These are phyloP conservation scores for Amazona guildingii DNA, from an alignment of 2,113 vertebrate species.

Conservation along the genomic window DNA sequence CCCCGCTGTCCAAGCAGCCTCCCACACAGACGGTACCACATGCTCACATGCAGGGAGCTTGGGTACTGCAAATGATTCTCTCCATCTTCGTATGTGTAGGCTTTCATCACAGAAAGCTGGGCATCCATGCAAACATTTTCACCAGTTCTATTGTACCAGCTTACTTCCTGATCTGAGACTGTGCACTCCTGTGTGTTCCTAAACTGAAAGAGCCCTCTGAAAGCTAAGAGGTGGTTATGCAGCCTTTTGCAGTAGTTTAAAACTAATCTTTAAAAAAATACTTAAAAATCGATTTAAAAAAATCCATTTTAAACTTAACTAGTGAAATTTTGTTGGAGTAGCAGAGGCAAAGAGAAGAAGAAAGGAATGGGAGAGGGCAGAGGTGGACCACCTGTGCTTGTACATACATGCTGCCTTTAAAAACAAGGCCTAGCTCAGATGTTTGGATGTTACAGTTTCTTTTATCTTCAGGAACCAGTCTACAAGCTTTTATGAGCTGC, in stretches of 20 bases:
- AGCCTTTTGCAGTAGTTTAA: background rate
- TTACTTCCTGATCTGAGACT: background rate
- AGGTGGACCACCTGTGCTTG: background rate
- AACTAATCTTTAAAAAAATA: background rate
- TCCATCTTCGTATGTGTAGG: background rate
- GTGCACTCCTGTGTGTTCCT: background rate
- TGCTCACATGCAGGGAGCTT: rapidly evolving
- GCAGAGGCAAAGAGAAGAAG: background rate
- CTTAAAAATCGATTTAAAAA: background rate
- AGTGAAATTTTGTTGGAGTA: background rate
- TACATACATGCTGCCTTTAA: background rate
- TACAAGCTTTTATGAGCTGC: background rate
- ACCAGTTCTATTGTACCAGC: background rate
- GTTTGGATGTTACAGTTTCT: background rate
- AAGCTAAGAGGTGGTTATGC: background rate
- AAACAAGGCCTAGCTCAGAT: background rate
- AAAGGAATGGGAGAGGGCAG: background rate
- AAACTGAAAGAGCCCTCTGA: background rate
- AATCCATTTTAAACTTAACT: background rate
- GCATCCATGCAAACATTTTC: background rate
- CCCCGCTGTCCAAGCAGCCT: background rate
- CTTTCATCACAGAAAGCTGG: background rate
- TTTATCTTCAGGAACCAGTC: background rate
- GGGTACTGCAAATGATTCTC: background rate
- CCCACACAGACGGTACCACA: background rate